Base-by-base conservation (phyloP, 1,140 invertebrate species). In the Polypedilum pembai region DNA sequence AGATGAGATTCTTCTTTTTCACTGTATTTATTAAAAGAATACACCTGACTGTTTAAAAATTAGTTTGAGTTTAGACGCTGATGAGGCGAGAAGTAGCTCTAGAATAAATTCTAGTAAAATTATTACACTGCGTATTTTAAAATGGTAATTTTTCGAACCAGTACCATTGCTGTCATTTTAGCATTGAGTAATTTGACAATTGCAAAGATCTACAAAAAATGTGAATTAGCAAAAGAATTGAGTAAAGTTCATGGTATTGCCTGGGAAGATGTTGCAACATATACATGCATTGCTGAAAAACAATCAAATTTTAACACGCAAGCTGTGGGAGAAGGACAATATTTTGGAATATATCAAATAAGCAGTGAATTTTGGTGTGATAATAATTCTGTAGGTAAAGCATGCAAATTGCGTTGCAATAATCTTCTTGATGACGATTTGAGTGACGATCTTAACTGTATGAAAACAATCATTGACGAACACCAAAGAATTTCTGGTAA, bases 281-380 rank as follows among this genome's bases (percentile, higher is more conserved):
- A 89, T 89, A 85, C 91, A 15, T 91, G 90, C 82, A 87, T 91
- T 73, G 87, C 87, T 0, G 83, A 83, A 76, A 85, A 88, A 80
- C 89, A 91, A 80, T 89, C 88, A 0, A 80, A 84, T 2, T 88
- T 85, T 79, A 85, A 91, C 77, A 90, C 88, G 2, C 80, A 84
- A 0, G 88, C 88, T 0, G 78, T 86, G 7, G 86, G 86, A 79
- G 84, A 83, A 8, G 87, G 85, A 77, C 82, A 83, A 3, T 89
- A 91, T 80, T 88, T 90, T 79, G 89, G 90, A 73, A 77, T 91
- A 18, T 79, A 89, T 75, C 88, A 89, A 81, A 89, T 91, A 74
- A 88, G 87, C 78, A 85, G 89, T 76, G 77, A 86, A 41, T 90
- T 85, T 78, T 91, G 89, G 89, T 90, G 88, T 77, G 85, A 84